Base-by-base conservation (phyloP, 2,888 invertebrate genomes). In the Mylabris sibirica region DNA sequence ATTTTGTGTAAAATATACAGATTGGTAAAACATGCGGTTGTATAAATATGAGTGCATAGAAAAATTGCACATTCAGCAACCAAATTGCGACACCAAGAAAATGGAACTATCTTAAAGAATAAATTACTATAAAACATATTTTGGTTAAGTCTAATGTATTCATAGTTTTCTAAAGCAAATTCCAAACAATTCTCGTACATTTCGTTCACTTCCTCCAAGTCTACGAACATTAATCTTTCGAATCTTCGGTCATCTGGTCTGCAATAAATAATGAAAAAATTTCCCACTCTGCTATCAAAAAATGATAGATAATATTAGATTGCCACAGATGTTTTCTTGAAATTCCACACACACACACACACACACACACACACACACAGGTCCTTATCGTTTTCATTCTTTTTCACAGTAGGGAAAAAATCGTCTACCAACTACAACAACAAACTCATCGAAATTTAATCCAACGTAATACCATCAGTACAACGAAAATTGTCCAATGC, bases 401-500 rank as follows among this genome's bases (percentile, higher is more conserved):
- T 4, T 24, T 24, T 12, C 24, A 22, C 3, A 2, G 14, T 38
- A 2, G 8, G n/a, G 35, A 61, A 61, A 61, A 38, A 61, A 60
- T 60, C 30, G 38, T 34, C 62, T n/a, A 35, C n/a, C 38, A 17
- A 30, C 30, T 6, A 38, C 24, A 8, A 57, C 57, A 24, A 57
- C 57, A 14, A 57, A 14, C 24, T 26, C 26, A 57, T 41, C 35
- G 22, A 41, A 62, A 62, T 44, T 35, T 35, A 62, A 41, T 44
- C 41, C 34, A 41, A 62, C 22, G 38, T 62, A 20, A 62, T 22
- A 35, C 44, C n/a, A 41, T n/a, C n/a, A 8, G 30, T 30, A 44
- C 38, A 41, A 9, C 41, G 38, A 17, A 62, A 62, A 62, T 62
- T 62, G 62, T 62, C 35, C 35, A 44, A 35, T 62, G 62, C 22